Evolutionary conservation across 2,113 vertebrate species (phyloP).

Genomic region (Urocynchramus pylzowi): DNA sequence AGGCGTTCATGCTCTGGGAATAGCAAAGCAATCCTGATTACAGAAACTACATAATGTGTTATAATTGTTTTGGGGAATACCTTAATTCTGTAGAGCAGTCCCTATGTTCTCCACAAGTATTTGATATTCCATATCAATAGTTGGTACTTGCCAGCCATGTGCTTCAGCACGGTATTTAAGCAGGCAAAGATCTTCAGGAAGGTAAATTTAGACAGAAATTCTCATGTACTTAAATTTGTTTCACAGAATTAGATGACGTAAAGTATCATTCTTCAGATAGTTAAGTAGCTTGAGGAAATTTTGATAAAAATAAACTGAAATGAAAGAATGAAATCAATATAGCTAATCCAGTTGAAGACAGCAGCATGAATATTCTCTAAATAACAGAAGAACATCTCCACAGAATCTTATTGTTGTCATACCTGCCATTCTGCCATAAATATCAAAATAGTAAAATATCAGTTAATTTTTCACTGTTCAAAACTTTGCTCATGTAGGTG

Average conservation of each 20-base stretch:
- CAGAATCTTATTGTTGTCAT: background rate
- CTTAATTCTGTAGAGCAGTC: background rate
- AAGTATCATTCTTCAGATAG: background rate
- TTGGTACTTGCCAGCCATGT: background rate
- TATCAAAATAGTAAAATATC: background rate
- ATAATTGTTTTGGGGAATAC: background rate
- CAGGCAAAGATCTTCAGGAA: background rate
- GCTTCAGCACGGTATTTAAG: background rate
- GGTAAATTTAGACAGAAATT: background rate
- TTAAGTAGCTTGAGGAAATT: background rate
- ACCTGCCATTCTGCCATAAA: background rate
- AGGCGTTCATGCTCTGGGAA: background rate
- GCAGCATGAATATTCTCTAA: background rate
- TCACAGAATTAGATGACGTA: background rate
- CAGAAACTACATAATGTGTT: background rate
- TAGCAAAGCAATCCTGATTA: background rate
- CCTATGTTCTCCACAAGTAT: background rate
- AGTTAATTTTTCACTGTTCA: background rate
- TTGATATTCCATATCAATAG: background rate
- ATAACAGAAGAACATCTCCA: background rate
- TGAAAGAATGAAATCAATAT: background rate
- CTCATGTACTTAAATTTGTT: background rate
- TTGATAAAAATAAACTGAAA: background rate
- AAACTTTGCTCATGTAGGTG: background rate
- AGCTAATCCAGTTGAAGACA: background rate